A percentile compares a stretch with the other conserved stretches of the same genome.
Conservation (phyloP, 2,113 vertebrate genomes). For the Seriola quinqueradiata region DNA sequence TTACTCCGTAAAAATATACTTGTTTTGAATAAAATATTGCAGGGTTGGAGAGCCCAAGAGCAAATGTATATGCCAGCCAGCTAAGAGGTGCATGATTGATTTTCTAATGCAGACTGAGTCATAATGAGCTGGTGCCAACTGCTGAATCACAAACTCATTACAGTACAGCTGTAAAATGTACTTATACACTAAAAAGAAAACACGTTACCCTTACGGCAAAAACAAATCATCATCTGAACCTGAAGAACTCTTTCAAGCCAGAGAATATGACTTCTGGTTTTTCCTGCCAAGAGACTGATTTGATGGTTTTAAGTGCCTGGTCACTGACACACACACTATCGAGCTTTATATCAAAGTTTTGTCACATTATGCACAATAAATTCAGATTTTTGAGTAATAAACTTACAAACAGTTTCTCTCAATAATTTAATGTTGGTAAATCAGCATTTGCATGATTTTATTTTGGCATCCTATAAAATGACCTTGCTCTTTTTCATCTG, state of each 20-base stretch:
- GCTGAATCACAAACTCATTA: slow-evolving; percentile 76
- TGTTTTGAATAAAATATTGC: slow-evolving; percentile 56
- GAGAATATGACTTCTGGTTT: slow-evolving; percentile 1
- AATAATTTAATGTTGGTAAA: slow-evolving; percentile 23
- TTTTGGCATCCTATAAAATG: slow-evolving; percentile 32
- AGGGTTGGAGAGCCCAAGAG: slow-evolving; percentile 44
- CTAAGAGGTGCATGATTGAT: slow-evolving; percentile 71
- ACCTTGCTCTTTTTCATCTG: slow-evolving; percentile 50
- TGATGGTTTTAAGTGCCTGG: slow-evolving; percentile 1
- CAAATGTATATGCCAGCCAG: slow-evolving; percentile 45
- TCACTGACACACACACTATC: not conserved
- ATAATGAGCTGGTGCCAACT: slow-evolving; percentile 65
- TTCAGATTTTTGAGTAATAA: not conserved
- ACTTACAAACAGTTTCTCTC: not conserved
- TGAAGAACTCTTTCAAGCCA: slow-evolving; percentile 40
- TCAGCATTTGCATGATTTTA: slow-evolving; percentile 32
- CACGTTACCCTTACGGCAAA: slow-evolving; percentile 41
- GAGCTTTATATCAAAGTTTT: not conserved
- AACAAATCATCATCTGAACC: slow-evolving; percentile 55
- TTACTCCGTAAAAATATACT: slow-evolving; percentile 22
- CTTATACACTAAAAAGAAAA: slow-evolving; percentile 61
- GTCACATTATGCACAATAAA: not conserved
- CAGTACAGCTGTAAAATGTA: slow-evolving; percentile 69
- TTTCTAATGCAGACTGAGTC: slow-evolving; percentile 71
- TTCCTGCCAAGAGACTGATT: slow-evolving; percentile 26